Evolutionary conservation across 2,888 invertebrate genomes (phyloP).

Genomic region (Thelaira solivaga): DNA sequence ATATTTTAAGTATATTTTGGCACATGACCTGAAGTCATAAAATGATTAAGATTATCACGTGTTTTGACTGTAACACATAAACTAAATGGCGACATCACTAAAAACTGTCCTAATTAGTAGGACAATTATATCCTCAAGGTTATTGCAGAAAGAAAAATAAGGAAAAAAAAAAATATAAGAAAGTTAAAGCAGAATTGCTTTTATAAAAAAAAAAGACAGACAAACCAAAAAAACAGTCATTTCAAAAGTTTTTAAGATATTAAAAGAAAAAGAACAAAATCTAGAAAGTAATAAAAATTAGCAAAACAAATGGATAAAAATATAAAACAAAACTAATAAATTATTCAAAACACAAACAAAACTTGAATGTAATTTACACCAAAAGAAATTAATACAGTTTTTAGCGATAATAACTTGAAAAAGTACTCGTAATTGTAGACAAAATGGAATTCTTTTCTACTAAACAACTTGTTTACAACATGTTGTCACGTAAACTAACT

Average conservation of each 20-base stretch:
- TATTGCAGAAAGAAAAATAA: background rate
- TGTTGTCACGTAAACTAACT: too few species aligned
- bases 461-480: too few species aligned
- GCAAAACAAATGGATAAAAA: background rate
- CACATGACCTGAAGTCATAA: constrained; percentile 1
- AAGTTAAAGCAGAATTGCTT: background rate
- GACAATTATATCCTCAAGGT: constrained; percentile 41
- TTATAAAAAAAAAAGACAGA: background rate
- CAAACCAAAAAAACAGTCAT: too few species aligned
- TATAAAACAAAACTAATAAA: background rate
- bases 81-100: constrained; percentile 7
- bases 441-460: too few species aligned
- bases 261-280: background rate
- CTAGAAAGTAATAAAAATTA: background rate
- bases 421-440: too few species aligned
- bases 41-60: constrained; percentile 50
- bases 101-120: constrained; percentile 48
- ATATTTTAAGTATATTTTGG: background rate
- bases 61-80: constrained; percentile 27
- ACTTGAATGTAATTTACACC: background rate
- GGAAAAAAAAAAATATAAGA: background rate
- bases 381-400: too few species aligned
- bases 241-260: background rate
- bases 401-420: too few species aligned
- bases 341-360: background rate